phyloP scores from a whole-genome alignment of 2,113 vertebrate species.

The Onychorhynchus coronatus region DNA sequence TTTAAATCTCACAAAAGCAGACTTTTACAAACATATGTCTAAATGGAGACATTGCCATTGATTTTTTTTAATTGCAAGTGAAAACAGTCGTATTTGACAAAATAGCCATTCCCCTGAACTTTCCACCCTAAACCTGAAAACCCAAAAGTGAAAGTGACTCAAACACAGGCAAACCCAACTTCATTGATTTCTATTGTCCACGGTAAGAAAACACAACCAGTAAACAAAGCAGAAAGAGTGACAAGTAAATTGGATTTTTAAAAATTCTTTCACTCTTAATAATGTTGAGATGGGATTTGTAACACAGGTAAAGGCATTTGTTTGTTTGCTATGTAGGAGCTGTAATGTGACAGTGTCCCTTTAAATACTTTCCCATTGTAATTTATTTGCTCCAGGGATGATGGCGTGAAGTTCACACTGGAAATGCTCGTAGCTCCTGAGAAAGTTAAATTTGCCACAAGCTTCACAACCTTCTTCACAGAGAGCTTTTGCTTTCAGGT shows the following conservation, averaged over 20 bases:
- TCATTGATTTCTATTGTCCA: conserved; percentile 57
- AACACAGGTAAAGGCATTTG: background rate
- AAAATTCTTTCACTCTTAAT: conserved; percentile 64
- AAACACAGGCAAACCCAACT: background rate
- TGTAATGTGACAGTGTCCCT: background rate
- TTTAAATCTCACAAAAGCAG: conserved; percentile 4
- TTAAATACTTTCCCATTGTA: background rate
- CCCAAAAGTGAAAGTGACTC: conserved; percentile 52
- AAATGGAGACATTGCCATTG: background rate
- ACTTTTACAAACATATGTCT: conserved; percentile 2
- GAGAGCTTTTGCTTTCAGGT: background rate
- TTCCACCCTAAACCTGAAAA: conserved; percentile 14
- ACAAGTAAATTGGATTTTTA: conserved; percentile 63
- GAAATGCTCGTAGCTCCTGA: background rate
- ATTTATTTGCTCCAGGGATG: background rate
- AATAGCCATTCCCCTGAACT: conserved; percentile 52
- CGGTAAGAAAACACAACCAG: background rate
- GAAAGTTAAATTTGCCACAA: background rate
- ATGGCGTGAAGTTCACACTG: accelerated
- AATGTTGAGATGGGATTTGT: background rate
- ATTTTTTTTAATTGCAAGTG: conserved; percentile 63
- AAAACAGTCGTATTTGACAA: conserved; percentile 41
- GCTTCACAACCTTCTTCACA: background rate
- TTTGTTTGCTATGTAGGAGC: background rate
- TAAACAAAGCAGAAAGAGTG: conserved; percentile 54